Evolutionary conservation across 2,797 vertebrate species (phyloP).

Genomic region (Melanotaenia parkinsoni): DNA sequence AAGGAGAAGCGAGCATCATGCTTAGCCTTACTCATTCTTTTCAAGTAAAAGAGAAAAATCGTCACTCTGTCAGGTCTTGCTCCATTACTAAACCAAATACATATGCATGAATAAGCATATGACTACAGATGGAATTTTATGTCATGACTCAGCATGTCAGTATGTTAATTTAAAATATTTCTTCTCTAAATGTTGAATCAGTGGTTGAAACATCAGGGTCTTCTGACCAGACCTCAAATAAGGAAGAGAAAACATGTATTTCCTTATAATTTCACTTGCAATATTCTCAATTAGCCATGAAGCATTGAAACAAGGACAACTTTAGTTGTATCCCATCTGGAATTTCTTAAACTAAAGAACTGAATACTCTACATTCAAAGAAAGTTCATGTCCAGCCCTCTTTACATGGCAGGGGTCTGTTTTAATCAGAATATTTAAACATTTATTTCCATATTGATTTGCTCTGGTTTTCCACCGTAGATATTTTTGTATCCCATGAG

Average conservation of each 20-base stretch:
- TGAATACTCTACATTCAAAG: neutral
- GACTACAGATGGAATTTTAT: neutral
- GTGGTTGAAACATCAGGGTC: neutral
- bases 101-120: neutral
- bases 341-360: neutral
- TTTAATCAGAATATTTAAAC: no score
- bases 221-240: neutral
- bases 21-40: neutral
- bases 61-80: neutral
- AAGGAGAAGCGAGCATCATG: neutral
- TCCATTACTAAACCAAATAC: neutral
- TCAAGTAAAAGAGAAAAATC: neutral
- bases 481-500: neutral
- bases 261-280: neutral
- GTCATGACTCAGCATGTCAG: neutral
- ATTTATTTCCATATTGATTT: no score
- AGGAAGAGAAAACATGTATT: constrained; percentile 3
- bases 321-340: no score
- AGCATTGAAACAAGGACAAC: neutral
- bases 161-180: neutral
- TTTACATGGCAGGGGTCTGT: no score
- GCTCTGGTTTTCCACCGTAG: no score
- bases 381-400: no score
- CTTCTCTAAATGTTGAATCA: neutral
- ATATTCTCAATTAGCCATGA: neutral